Evolutionary conservation across 2,797 vertebrate genomes (phyloP), one percentile per base, ranked within the genome.

Genomic region (Cossypha niveicapilla): DNA sequence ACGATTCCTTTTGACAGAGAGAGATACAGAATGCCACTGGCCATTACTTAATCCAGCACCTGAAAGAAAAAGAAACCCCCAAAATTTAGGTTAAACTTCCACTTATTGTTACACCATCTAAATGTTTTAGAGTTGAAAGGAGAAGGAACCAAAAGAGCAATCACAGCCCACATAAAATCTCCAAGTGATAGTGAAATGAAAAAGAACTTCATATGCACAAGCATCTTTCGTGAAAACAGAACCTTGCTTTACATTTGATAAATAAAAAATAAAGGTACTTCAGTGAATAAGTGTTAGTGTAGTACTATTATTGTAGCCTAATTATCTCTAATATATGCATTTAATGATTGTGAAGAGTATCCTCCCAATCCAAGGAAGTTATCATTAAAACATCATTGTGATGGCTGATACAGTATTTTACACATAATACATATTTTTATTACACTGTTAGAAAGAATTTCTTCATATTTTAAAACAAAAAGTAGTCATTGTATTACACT

Each of bases 11-110:
- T 97, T 98, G 77, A 97, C 97, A 79, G 92, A 97, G 58, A 99
- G 94, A 47, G 97, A 97, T 83, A 99, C 87, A 3, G 97, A 98
- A 97, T 99, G 99, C 99, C 99, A 99, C 93, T 98, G 98, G 4
- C 99, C 99, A 1, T 99, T 98, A 80, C 98, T 98, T 95, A 99
- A 97, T 72, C 91, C 96, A 25, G 92, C 88, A 89, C 99, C 99
- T 99, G 92, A 51, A 79, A 90, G 60, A 19, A 90, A 90, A 93
- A n/a, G 13, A 81, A 68, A 66, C 4, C 37, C 10, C 30, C 22
- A 42, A 79, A 53, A 78, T 78, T 14, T 65, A 79, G 17, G 9
- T n/a, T 4, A 37, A 76, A 45, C 5, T 51, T 65, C 11, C 7
- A 30, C 21, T 60, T 70, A 41, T 45, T 85, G 4, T 81, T 51